phyloP scores from a whole-genome alignment of 1,140 invertebrate genomes.

The Drosophila kohkoa region DNA sequence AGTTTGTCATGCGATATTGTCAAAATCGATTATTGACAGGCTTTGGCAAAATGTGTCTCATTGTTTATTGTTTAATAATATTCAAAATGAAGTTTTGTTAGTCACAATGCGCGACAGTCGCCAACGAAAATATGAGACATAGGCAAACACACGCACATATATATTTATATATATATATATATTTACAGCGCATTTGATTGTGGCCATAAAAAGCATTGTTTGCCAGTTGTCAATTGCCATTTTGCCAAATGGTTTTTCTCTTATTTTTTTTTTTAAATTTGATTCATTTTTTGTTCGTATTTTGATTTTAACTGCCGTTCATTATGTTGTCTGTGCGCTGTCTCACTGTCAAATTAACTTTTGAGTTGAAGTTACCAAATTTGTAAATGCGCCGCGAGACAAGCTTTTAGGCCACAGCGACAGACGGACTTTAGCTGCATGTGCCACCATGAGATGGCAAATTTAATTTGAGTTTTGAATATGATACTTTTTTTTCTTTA shows the following conservation, averaged over 20 bases:
- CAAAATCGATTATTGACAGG: slow-evolving; percentile 32
- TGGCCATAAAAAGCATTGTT: slow-evolving; percentile 80
- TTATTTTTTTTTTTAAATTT: slow-evolving; percentile 28
- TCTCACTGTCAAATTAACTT: slow-evolving; percentile 73
- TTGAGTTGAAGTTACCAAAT: slow-evolving; percentile 76
- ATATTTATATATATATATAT: background rate
- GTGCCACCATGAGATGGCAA: slow-evolving; percentile 27
- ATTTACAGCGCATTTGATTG: slow-evolving; percentile 41
- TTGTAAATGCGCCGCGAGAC: slow-evolving; percentile 49
- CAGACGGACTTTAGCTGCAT: background rate
- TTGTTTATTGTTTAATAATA: slow-evolving; percentile 57
- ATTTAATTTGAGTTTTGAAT: slow-evolving; percentile 44
- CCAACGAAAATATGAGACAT: slow-evolving; percentile 19
- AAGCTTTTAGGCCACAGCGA: slow-evolving; percentile 7
- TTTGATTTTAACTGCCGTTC: slow-evolving; percentile 48
- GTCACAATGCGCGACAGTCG: slow-evolving; percentile 23
- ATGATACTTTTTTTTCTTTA: slow-evolving; percentile 7
- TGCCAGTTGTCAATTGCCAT: slow-evolving; percentile 65
- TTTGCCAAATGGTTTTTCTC: slow-evolving; percentile 43
- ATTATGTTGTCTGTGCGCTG: slow-evolving; percentile 54
- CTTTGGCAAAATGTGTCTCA: slow-evolving; percentile 32
- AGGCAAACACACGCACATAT: background rate
- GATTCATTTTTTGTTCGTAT: slow-evolving; percentile 8
- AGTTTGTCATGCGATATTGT: slow-evolving; percentile 21
- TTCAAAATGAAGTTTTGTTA: slow-evolving; percentile 17